Base-by-base conservation (phyloP, 2,888 invertebrate species). In the Agrotis exclamationis region DNA sequence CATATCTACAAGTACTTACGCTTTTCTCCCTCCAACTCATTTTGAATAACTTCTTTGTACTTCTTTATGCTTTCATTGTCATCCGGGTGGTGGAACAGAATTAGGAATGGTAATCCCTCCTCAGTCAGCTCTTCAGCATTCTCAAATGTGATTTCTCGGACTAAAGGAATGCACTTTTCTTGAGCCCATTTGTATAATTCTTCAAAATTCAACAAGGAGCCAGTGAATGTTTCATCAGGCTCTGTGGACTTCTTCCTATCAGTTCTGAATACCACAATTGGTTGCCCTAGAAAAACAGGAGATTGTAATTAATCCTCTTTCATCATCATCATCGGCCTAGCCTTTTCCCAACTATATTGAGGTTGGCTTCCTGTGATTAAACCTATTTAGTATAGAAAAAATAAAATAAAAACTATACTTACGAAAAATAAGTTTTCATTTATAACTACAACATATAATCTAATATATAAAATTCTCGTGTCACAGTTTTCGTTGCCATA, bases 71-170 rank as follows among this genome's bases (percentile, higher is more conserved):
- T 98, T 22, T 98, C 98, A 0, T 96, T 96, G 86, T 98, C 98
- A 87, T 98, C 98, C 0, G 99, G 98, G 82, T 97, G 96, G 90
- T 99, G 99, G 96, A 99, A 99, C 54, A 99, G 96, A 84, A 99
- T 99, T 50, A 99, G 97, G 96, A 99, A 99, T 7, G 99, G 99
- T 87, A 99, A 94, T 47, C 99, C 99, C 95, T 99, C 99, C 93
- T 99, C 99, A 0, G 99, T 99, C 33, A 99, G 95, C 93, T 99
- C 99, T 95, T 99, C 99, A 2, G 99, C 99, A 96, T 99, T 99
- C 94, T 99, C 99, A 94, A 99, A 99, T 0, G 99, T 99, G 74
- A 99, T 99, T 94, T 99, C 99, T 67, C 99, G 97, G 0, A 99
- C 99, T 18, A 99, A 95, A 0, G 99, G 99, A 51, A 99, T 98